Percentiles rank a stretch among this genome's conserved stretches.
phyloP scores from a whole-genome alignment of 2,888 invertebrate genomes.

The Choristoneura rosaceana region DNA sequence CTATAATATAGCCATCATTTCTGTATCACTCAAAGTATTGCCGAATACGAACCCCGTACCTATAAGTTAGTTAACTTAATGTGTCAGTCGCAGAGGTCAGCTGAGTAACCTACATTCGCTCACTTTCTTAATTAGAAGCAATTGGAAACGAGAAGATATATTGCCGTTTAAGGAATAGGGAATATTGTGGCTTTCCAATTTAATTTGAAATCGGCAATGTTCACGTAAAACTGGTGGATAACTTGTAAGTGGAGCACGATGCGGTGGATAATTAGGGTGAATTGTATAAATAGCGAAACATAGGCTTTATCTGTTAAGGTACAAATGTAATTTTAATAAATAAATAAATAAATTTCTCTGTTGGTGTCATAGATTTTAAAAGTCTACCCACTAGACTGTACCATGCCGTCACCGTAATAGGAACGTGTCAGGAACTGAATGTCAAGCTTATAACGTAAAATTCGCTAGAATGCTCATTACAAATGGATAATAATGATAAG shows the following conservation, averaged over 20 bases:
- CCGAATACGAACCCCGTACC: conserved; percentile 1
- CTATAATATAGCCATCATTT: neutral
- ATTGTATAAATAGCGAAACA: neutral
- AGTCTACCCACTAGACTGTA: too few relatives aligned
- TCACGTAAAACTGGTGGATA: neutral
- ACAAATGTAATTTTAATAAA: too few relatives aligned
- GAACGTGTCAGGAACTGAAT: too few relatives aligned
- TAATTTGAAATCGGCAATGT: conserved; percentile 9
- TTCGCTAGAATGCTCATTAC: too few relatives aligned
- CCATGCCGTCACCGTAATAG: too few relatives aligned
- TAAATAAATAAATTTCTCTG: too few relatives aligned
- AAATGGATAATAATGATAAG: too few relatives aligned
- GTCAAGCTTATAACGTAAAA: too few relatives aligned
- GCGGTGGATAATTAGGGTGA: neutral
- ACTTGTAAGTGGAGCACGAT: neutral
- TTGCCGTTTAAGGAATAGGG: conserved; percentile 32
- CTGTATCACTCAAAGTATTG: neutral
- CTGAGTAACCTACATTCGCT: conserved; percentile 48
- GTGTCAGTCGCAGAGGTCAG: conserved; percentile 50
- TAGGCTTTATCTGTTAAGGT: too few relatives aligned
- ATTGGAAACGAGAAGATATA: conserved; percentile 35
- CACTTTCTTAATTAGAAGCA: conserved; percentile 44
- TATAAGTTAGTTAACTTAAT: conserved; percentile 61
- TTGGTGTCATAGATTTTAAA: neutral
- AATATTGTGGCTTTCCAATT: conserved; percentile 21